Evolutionary conservation across 2,113 vertebrate species (phyloP), one percentile per base, ranked within the genome.

Genomic region (Penelope pileata): DNA sequence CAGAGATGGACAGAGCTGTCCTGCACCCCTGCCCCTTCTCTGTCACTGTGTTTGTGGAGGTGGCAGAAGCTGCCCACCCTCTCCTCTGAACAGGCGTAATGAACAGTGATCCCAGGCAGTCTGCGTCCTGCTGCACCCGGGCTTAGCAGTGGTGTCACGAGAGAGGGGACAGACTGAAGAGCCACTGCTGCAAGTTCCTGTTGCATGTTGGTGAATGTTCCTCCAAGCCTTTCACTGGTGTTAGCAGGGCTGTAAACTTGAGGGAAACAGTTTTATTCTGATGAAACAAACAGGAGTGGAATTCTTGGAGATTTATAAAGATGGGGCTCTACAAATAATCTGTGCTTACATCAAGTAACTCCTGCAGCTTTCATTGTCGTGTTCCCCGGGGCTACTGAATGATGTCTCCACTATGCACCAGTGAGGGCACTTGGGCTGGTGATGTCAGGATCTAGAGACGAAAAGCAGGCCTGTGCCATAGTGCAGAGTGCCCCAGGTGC

Each of bases 11-110:
- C 1, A 12, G 60, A 59, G 60, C 87, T 67, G 1, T 4, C 21
- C 7, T 10, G 0, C 10, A 2, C 1, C 43, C 18, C 0, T 11
- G 40, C 19, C 70, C 16, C 23, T 4, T 1, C 3, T 0, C 42
- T 24, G 26, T 27, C 42, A 60, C 45, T 32, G 21, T 26, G 70
- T 1, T 30, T 50, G 21, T 34, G 45, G 45, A 10, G 36, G 78
- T 36, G 60, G 34, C 27, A 24, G 78, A 42, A 83, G 15, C 72
- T 26, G 1, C 40, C 45, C 21, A 3, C 1, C 21, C 53, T 78
- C 32, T 38, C 21, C 53, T 78, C 32, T 38, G 23, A 45, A 4
- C 0, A 23, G 62, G 34, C 12, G 5, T 7, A 30, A 2, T 7
- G 11, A 2, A 1, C 8, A n/a, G 24, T 24, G 73, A 4, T 4